A percentile compares a stretch with the other conserved stretches of the same genome.
These are phyloP conservation scores for Polyodon spathula DNA, from an alignment of 2,113 vertebrate genomes.

Conservation along the genomic window DNA sequence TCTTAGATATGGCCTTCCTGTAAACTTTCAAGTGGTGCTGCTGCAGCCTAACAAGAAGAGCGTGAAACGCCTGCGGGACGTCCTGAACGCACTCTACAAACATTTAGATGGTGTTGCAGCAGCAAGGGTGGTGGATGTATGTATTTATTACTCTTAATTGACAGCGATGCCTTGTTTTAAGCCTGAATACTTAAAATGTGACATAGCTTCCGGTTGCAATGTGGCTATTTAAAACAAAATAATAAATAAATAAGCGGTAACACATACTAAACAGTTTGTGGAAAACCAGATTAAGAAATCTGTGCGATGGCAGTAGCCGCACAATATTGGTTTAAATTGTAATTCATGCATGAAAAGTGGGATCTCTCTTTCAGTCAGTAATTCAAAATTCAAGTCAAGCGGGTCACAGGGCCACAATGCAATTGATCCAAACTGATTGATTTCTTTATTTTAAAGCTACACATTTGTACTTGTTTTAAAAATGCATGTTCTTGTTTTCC, in stretches of 20 bases:
- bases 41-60: conserved; percentile 75
- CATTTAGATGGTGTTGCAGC: conserved; percentile 77
- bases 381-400: too few species aligned
- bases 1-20: conserved; percentile 79
- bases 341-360: too few species aligned
- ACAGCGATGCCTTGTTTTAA: not conserved
- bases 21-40: conserved; percentile 83
- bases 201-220: not conserved
- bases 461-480: not conserved
- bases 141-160: conserved; percentile 25
- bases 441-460: not conserved
- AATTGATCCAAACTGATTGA: not conserved
- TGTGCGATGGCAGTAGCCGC: too few species aligned
- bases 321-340: too few species aligned
- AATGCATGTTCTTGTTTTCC: conserved; percentile 19
- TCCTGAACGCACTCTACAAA: conserved; percentile 72
- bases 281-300: too few species aligned
- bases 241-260: too few species aligned
- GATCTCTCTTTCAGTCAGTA: too few species aligned
- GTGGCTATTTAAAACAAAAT: too few species aligned
- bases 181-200: not conserved
- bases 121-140: conserved; percentile 69
- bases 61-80: conserved; percentile 65
- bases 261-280: too few species aligned
- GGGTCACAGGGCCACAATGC: too few species aligned